Conservation (phyloP, 2,888 invertebrate species). For the Macrophya annulata region DNA sequence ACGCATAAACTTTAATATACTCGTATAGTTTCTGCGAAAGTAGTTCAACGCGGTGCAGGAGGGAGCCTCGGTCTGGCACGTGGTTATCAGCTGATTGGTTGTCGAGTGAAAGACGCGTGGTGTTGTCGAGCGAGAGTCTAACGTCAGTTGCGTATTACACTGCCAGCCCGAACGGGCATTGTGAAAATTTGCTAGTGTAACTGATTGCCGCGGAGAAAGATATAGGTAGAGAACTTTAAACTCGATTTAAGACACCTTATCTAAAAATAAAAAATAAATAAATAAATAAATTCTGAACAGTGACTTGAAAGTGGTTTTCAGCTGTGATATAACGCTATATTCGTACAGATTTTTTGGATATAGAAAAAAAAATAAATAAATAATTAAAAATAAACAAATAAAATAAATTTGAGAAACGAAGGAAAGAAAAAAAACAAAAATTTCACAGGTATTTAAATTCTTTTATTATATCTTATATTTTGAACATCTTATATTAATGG, state of each 20-base stretch:
- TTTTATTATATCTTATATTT: neutral
- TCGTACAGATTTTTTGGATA: neutral
- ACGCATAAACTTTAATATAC: neutral
- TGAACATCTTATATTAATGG: no score
- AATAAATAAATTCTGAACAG: neutral
- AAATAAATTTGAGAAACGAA: neutral
- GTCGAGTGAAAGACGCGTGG: conserved; percentile 27
- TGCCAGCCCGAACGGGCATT: conserved; percentile 45
- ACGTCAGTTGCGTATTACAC: conserved; percentile 43
- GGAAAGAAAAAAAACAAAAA: neutral
- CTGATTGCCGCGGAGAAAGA: neutral
- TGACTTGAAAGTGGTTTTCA: neutral
- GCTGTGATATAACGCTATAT: neutral
- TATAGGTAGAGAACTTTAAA: neutral
- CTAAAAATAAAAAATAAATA: neutral
- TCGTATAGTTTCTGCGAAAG: neutral
- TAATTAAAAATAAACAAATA: no score
- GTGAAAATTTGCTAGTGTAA: conserved; percentile 15
- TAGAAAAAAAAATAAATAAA: neutral
- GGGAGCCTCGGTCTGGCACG: conserved; percentile 3
- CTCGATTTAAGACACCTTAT: neutral
- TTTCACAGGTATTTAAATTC: conserved; percentile 4
- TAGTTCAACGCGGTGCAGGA: conserved; percentile 36
- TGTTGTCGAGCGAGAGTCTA: neutral
- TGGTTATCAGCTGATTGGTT: conserved; percentile 53